Base-by-base conservation (phyloP, 1,140 invertebrate species). In the Lepidurus couesii region DNA sequence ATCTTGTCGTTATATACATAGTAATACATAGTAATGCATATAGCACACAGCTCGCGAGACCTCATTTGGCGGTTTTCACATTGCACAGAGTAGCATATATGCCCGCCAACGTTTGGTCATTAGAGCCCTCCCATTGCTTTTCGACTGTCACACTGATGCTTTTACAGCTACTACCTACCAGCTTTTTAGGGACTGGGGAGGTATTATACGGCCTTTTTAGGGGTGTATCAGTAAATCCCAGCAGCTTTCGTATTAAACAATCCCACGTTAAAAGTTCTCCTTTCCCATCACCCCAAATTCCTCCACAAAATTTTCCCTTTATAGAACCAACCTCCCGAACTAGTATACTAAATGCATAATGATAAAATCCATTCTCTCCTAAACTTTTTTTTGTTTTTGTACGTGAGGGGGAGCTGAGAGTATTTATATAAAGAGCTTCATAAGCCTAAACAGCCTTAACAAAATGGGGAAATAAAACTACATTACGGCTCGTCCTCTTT, bases 361-460 rank as follows among this genome's bases (percentile, higher is more conserved):
- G 53, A 65, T 65, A 13, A 65, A 65, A 65, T 65, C 53, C 53
- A 65, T 65, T 65, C 1, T 34, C 34, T 65, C 53, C 21, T 13
- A n/a, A 21, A 65, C 53, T 34, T 34, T 34, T 0, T 34, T 34
- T 34, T 34, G 34, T 34, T 34, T 34, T 34, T 34, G 53, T 21
- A 65, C n/a, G n/a, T 4, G 53, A 65, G 34, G 34, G 34, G 34
- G 34, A 34, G 34, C 34, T 34, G 34, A 34, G 34, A 34, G 34
- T 34, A 65, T 65, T 65, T 65, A 65, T 65, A 65, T 13, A 47
- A 16, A 65, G 21, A n/a, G 16, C 53, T 21, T 65, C 53, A 21
- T 65, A 65, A 65, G 53, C 53, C n/a, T 65, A 65, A 65, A 65
- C 53, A 16, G 53, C 53, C 53, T 65, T 16, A n/a, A 65, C 34